Base-by-base conservation (phyloP, 2,888 invertebrate genomes). In the Drosophila koepferae region DNA sequence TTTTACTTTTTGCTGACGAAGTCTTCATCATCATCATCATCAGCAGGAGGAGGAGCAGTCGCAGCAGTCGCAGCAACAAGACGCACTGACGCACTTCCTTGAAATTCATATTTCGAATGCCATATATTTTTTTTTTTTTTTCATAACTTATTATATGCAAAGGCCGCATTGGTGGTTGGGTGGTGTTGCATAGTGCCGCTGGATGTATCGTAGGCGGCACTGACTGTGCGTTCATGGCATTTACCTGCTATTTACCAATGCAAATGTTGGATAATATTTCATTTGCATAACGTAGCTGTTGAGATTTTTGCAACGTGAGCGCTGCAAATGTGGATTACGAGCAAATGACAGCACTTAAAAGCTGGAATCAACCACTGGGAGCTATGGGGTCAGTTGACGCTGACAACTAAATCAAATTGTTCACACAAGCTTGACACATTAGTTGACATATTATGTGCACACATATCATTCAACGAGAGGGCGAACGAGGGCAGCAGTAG, bases 211-310 rank as follows among this genome's bases (percentile, higher is more conserved):
- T 31, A 31, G 46, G 46, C 38, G 41, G 46, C 54, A 38, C 54
- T 54, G 38, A 54, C 38, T 16, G 54, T 23, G 53, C 46, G 38
- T 67, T 14, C 6, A 54, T 55, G 73, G 61, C 78, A 78, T 72
- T 82, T 74, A 74, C 82, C 82, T 85, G 72, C 61, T 54, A 68
- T 63, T 72, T 69, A 62, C 62, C 40, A 70, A 82, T 81, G 80
- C 60, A 73, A 83, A 83, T 80, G 63, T 55, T 54, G 63, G 49
- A 67, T 56, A 63, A 78, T 77, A 68, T 86, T 63, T 74, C 71
- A 85, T 85, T 86, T 84, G 82, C 89, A 85, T 85, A 81, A 78
- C 63, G 48, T 61, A 56, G 40, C 63, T 49, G 55, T 44, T 49
- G 68, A 60, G 80, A 77, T 82, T 82, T 61, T 20, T 58, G 48